Conservation (phyloP, 1,140 invertebrate genomes). For the Oryctes rhinoceros region DNA sequence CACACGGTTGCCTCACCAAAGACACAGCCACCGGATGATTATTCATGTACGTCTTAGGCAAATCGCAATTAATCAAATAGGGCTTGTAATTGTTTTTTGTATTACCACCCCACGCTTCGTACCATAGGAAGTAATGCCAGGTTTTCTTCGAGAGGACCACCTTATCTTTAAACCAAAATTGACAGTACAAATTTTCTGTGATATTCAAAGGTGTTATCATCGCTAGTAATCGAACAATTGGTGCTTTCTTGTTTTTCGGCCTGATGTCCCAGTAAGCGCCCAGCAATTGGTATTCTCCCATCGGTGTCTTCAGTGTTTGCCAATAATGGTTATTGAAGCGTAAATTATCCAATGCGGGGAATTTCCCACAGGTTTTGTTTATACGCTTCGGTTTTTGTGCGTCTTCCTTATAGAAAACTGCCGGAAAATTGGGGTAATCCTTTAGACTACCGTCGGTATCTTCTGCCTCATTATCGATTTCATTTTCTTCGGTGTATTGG, state of each 20-base stretch:
- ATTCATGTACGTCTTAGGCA: slow-evolving; percentile 74
- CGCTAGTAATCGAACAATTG: slow-evolving; percentile 81
- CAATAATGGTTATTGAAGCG: slow-evolving; percentile 91
- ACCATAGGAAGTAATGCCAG: slow-evolving; percentile 92
- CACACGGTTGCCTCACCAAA: slow-evolving; percentile 82
- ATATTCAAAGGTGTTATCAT: slow-evolving; percentile 89
- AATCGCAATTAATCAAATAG: slow-evolving; percentile 85
- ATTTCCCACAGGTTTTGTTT: slow-evolving; percentile 76
- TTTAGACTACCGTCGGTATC: background rate
- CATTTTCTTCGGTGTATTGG: slow-evolving; percentile 65
- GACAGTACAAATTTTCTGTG: slow-evolving; percentile 80
- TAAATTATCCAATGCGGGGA: slow-evolving; percentile 84
- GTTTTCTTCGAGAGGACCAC: slow-evolving; percentile 75
- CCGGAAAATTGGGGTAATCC: slow-evolving; percentile 24
- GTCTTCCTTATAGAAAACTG: background rate
- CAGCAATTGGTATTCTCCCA: slow-evolving; percentile 87
- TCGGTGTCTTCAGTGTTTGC: slow-evolving; percentile 79
- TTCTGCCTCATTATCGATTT: background rate
- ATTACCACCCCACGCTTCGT: slow-evolving; percentile 90
- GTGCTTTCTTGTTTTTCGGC: slow-evolving; percentile 75
- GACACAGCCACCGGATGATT: slow-evolving; percentile 78
- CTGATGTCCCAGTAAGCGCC: slow-evolving; percentile 87
- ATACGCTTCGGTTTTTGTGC: slow-evolving; percentile 57
- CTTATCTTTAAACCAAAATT: slow-evolving; percentile 86
- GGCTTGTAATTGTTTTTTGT: slow-evolving; percentile 88